Percentiles rank a stretch among this genome's conserved stretches.
Conservation (phyloP, 2,113 vertebrate genomes). For the Pao palembangensis region DNA sequence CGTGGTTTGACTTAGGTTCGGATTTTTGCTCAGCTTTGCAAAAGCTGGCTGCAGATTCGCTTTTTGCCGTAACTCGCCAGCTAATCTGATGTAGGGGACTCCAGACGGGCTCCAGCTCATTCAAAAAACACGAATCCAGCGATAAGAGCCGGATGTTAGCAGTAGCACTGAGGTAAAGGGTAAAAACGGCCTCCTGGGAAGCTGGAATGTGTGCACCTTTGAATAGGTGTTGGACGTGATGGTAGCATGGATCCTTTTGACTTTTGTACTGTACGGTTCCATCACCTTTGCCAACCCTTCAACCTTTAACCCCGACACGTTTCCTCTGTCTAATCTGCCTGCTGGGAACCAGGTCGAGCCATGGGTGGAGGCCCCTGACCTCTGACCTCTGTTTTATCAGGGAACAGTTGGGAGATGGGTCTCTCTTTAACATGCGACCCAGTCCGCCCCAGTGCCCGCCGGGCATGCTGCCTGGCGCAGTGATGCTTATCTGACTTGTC, state of each 20-base stretch:
- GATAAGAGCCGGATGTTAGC: too few species aligned
- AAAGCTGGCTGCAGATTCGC: too few species aligned
- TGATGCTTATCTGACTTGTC: constrained; percentile 46
- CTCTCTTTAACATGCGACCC: constrained; percentile 22
- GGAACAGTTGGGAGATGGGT: background rate
- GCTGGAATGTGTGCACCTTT: too few species aligned
- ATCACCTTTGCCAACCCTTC: constrained; percentile 12
- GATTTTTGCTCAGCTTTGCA: too few species aligned
- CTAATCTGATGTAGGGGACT: too few species aligned
- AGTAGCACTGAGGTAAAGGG: too few species aligned
- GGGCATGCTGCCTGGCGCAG: constrained; percentile 24
- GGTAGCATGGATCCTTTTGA: constrained; percentile 37
- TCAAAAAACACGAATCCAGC: too few species aligned
- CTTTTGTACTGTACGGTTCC: constrained; percentile 53
- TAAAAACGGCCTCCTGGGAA: too few species aligned
- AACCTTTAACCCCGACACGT: constrained; percentile 39
- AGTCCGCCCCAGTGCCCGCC: background rate
- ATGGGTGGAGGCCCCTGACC: constrained; percentile 15
- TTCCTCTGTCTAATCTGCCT: background rate
- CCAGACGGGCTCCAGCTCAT: too few species aligned
- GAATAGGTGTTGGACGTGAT: too few species aligned
- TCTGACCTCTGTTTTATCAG: constrained; percentile 5
- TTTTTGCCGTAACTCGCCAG: too few species aligned
- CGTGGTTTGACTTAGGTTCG: too few species aligned
- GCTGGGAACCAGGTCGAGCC: constrained; percentile 3